Base-by-base conservation (phyloP, 1,140 invertebrate genomes). In the Micrasema longulum region DNA sequence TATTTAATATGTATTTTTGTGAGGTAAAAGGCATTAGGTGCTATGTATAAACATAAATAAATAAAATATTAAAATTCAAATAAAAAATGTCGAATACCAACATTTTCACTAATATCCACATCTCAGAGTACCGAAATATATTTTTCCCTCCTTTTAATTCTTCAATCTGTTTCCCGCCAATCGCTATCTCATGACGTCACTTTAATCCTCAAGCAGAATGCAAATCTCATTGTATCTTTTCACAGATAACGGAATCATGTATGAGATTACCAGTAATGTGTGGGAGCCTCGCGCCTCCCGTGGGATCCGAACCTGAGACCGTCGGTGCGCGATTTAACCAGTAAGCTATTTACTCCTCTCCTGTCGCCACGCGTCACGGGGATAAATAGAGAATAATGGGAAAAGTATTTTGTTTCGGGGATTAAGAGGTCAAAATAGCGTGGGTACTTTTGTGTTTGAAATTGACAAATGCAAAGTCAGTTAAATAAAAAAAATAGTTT, bases 181-280 rank as follows among this genome's bases (percentile, higher is more conserved):
- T n/a, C n/a, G n/a, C n/a, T n/a, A n/a, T n/a, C n/a, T n/a, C n/a
- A n/a, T n/a, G n/a, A n/a, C n/a, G n/a, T n/a, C n/a, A n/a, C 23
- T 38, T 36, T 36, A 57, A 57, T 36, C 31, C 53, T 16, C 26
- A 10, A 14, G n/a, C 16, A 57, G 36, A 57, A 57, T 16, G 31
- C n/a, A 14, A 57, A 57, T 57, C 53, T 31, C 36, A n/a, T 35
- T 57, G 53, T 57, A 57, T 57, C 53, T 57, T 38, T 57, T 14
- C 31, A 57, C 53, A 57, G 53, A 57, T 57, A 57, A 57, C 53
- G 14, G 53, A 31, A n/a, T 57, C 26, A 18, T 23, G 12, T 11
- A 20, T 14, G 2, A 36, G 53, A 36, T 57, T 57, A 38, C 16
- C n/a, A 18, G 26, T 57, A 57, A 57, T 57, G 26, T 57, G 20